These are phyloP conservation scores for Euthynnus affinis DNA, from an alignment of 2,797 vertebrate species.

Conservation along the genomic window DNA sequence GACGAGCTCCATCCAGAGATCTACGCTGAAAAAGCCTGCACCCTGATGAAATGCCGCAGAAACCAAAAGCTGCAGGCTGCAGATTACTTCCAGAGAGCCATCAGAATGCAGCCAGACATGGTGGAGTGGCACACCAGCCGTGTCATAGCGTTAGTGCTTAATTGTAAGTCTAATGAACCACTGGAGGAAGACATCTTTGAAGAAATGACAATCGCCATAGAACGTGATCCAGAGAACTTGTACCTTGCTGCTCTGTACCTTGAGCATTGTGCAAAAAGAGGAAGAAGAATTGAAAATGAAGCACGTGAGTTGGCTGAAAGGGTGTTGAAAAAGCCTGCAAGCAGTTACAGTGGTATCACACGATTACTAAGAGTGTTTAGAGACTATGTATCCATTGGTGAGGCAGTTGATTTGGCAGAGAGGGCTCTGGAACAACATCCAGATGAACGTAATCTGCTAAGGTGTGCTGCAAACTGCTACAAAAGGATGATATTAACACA, in stretches of 20 bases:
- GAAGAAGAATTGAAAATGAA: constrained; percentile 27
- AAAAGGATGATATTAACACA: no score
- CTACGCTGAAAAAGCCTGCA: no score
- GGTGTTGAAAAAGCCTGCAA: constrained; percentile 57
- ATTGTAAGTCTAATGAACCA: neutral
- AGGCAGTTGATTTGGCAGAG: constrained; percentile 60
- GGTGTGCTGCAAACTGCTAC: no score
- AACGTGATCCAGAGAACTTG: constrained; percentile 70
- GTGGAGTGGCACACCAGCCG: constrained; percentile 75
- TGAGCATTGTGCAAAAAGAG: neutral
- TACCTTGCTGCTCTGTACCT: constrained; percentile 66
- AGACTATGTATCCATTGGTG: constrained; percentile 43
- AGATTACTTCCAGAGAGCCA: constrained; percentile 50
- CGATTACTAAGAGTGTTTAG: constrained; percentile 59
- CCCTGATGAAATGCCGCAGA: no score
- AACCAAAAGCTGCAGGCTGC: no score
- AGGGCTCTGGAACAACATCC: no score
- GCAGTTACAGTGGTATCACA: constrained; percentile 72
- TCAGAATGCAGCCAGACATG: constrained; percentile 71
- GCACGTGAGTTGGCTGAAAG: constrained; percentile 41
- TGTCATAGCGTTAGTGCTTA: constrained; percentile 26
- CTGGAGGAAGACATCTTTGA: constrained; percentile 39
- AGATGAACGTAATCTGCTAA: no score
- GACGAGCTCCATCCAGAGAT: no score
- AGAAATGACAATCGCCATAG: constrained; percentile 61